Base-by-base conservation (phyloP, 1,140 invertebrate species). In the Drosophila willistoni region DNA sequence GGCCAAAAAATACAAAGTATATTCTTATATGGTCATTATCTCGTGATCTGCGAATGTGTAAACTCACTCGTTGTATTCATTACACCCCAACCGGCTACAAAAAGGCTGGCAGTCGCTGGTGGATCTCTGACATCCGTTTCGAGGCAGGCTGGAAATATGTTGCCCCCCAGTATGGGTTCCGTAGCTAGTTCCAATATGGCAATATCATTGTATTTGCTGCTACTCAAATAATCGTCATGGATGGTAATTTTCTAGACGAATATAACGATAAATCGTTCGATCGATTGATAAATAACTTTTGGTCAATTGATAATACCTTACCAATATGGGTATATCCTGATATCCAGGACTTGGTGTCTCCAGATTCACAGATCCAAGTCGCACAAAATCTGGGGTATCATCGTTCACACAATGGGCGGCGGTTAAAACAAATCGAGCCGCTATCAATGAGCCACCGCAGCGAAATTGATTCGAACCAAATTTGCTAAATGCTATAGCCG, bases 401-500 rank as follows among this genome's bases (percentile, higher is more conserved):
- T 61, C 72, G 12, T 80, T 93, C 2, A 97, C 92, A 72, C 97
- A 97, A 89, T 97, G 97, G 6, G 96, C 96, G 0, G 97, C 96
- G 0, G 97, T 97, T 4, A 93, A 69, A 7, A 93, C 90, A 59
- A 92, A 93, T 14, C 91, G 79, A 0, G 73, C 77, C 51, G 82
- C 91, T 66, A 93, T 93, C 36, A 93, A 65, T 7, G 93, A 92
- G 5, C 93, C 93, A 4, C 93, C 93, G 66, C 93, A 94, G 44
- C 92, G 89, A 68, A 91, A 94, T 9, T 36, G 14, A 14, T 47
- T 60, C 7, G 9, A 61, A 1, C 65, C 86, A 1, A 87, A 69
- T 2, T 9, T 39, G 3, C 14, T 64, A n/a, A 66, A 82, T 13
- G 74, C 91, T 1, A 92, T 79, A 7, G 86, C 91, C 12, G 77